phyloP scores from a whole-genome alignment of 2,797 vertebrate species.

The Setipinna tenuifilis region DNA sequence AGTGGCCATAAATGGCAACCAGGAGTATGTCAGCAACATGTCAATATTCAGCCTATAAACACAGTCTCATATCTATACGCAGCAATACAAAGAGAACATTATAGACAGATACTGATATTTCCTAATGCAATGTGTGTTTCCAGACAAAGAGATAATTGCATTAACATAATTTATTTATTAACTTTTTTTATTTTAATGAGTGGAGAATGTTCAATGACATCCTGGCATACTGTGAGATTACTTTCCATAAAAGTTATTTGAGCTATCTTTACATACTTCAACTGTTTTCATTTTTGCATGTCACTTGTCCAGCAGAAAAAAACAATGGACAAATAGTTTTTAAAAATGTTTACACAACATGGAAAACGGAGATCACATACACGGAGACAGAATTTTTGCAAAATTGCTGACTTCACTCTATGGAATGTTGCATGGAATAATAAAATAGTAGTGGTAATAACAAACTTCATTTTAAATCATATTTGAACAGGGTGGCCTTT shows the following conservation, averaged over 20 bases:
- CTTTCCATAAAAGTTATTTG: constrained; percentile 21
- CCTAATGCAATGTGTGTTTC: background rate
- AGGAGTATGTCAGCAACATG: background rate
- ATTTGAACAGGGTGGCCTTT: constrained; percentile 44
- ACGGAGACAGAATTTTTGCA: constrained; percentile 11
- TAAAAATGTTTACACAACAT: constrained; percentile 22
- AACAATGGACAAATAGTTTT: background rate
- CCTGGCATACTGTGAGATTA: constrained; percentile 19
- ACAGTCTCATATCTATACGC: background rate
- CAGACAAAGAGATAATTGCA: background rate
- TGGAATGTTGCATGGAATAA: constrained; percentile 38
- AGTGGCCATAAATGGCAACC: background rate
- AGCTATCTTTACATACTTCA: constrained; percentile 27
- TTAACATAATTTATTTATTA: constrained; percentile 24
- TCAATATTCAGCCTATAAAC: background rate
- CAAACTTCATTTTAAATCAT: constrained; percentile 37
- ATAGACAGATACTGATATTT: constrained; percentile 3
- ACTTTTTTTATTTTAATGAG: constrained; percentile 27
- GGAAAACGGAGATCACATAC: constrained; percentile 9
- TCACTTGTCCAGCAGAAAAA: constrained; percentile 19
- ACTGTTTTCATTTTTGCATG: constrained; percentile 16
- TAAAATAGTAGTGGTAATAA: constrained; percentile 47
- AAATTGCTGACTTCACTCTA: constrained; percentile 17
- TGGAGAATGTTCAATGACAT: constrained; percentile 38
- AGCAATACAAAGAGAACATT: background rate